These are phyloP conservation scores for Leptinotarsa undecemlineata DNA, from an alignment of 1,140 invertebrate species.

Conservation along the genomic window DNA sequence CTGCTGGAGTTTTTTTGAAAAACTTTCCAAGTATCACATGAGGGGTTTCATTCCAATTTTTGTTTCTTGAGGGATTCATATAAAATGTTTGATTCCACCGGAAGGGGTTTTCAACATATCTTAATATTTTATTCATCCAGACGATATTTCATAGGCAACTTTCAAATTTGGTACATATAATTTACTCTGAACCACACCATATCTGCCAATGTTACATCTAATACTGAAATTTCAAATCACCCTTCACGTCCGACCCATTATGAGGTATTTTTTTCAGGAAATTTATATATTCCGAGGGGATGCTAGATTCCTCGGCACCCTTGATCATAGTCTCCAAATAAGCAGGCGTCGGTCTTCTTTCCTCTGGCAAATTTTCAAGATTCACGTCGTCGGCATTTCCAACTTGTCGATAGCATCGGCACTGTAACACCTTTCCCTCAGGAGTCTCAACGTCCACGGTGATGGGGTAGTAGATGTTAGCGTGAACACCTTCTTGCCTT, in stretches of 20 bases:
- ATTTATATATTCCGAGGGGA: slow-evolving; percentile 70
- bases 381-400: slow-evolving; percentile 55
- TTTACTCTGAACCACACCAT: too few relatives aligned
- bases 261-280: slow-evolving; percentile 66
- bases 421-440: slow-evolving; percentile 60
- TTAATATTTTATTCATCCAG: too few relatives aligned
- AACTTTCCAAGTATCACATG: too few relatives aligned
- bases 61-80: too few relatives aligned
- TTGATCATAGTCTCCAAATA: slow-evolving; percentile 67
- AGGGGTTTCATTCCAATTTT: too few relatives aligned
- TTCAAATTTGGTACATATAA: too few relatives aligned
- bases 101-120: too few relatives aligned
- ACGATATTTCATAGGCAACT: too few relatives aligned
- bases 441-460: slow-evolving; percentile 63
- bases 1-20: too few relatives aligned
- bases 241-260: slow-evolving; percentile 64
- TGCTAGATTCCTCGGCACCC: slow-evolving; percentile 70
- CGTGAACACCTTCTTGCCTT: slow-evolving; percentile 76
- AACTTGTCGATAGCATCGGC: slow-evolving; percentile 70
- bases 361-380: slow-evolving; percentile 56
- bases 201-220: background rate
- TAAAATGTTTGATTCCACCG: too few relatives aligned
- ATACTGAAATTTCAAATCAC: slow-evolving; percentile 7
- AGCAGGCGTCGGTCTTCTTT: slow-evolving; percentile 69
- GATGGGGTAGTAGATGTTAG: slow-evolving; percentile 69